Percentiles rank a stretch among this genome's conserved stretches.
Conservation (phyloP, 2,113 vertebrate genomes). For the Pomatorhinus ruficollis region DNA sequence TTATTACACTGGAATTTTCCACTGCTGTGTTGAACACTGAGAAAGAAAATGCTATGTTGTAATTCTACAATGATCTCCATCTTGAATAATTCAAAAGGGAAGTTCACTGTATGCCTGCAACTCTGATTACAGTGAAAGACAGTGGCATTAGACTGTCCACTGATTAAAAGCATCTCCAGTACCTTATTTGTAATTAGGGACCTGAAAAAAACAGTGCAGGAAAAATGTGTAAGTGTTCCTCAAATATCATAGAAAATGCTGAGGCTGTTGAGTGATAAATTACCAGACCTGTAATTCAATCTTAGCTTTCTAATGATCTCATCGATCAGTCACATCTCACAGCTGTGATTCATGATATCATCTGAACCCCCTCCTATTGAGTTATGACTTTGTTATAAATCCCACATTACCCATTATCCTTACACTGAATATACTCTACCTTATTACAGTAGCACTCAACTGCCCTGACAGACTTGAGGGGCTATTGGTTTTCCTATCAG, state of each 20-base stretch:
- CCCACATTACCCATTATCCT: slow-evolving; percentile 25
- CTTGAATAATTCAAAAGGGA: slow-evolving; percentile 60
- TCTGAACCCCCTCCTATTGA: slow-evolving; percentile 10
- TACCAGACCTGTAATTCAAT: slow-evolving; percentile 40
- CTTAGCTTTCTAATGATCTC: slow-evolving; percentile 53
- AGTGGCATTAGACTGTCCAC: slow-evolving; percentile 15
- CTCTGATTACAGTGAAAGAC: slow-evolving; percentile 45
- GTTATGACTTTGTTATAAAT: slow-evolving; percentile 51
- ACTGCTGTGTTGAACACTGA: not conserved
- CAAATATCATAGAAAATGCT: slow-evolving; percentile 25
- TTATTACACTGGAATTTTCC: slow-evolving; percentile 50
- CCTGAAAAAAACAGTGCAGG: not conserved
- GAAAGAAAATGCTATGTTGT: not conserved
- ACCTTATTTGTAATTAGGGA: slow-evolving; percentile 30
- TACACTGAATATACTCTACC: not conserved
- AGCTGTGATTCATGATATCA: not conserved
- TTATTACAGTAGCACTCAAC: not conserved
- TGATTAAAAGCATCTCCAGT: slow-evolving; percentile 28
- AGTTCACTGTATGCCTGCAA: slow-evolving; percentile 13
- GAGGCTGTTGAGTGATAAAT: slow-evolving; percentile 22
- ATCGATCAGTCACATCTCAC: slow-evolving; percentile 55
- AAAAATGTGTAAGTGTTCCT: slow-evolving; percentile 11
- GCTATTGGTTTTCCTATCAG: not conserved
- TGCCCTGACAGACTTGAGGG: not conserved
- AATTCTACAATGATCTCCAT: slow-evolving; percentile 19